Conservation (phyloP, 2,113 vertebrate genomes). For the Lethenteron reissneri region DNA sequence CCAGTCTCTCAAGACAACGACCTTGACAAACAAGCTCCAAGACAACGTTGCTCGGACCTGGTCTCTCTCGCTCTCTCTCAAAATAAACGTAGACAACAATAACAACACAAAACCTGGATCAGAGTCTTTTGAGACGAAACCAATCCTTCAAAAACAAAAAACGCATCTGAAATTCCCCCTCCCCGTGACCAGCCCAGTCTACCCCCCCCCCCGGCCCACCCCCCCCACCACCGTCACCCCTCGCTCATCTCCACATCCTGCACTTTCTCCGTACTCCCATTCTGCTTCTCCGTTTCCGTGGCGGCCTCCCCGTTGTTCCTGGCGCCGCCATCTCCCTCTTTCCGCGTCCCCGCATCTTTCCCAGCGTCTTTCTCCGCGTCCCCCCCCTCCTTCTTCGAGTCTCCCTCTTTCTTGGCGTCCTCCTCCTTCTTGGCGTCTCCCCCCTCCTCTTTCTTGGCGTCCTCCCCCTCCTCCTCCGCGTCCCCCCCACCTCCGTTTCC, state of each 20-base stretch:
- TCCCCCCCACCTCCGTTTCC: not conserved
- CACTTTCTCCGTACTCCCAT: not conserved
- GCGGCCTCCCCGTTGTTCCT: not conserved
- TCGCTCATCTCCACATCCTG: accelerated
- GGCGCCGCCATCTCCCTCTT: not conserved
- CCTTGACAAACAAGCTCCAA: slow-evolving; percentile 14
- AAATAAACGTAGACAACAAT: slow-evolving; percentile 13
- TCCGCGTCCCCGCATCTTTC: not conserved
- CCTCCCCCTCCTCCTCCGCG: no score
- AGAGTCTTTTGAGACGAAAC: not conserved
- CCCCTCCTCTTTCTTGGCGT: accelerated
- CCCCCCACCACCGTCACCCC: not conserved
- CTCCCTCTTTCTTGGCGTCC: not conserved
- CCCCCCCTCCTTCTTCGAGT: not conserved
- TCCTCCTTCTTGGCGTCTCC: no score
- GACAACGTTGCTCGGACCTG: slow-evolving; percentile 10
- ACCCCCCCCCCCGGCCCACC: not conserved
- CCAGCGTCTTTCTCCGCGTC: no score
- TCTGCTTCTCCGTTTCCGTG: no score
- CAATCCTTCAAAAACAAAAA: not conserved
- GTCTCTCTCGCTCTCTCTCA: slow-evolving; percentile 19
- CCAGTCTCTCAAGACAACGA: not conserved
- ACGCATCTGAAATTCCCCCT: not conserved
- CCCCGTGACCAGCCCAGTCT: slow-evolving; percentile 9
- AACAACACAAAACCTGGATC: slow-evolving; percentile 1